These are phyloP conservation scores for Malurus splendens DNA, from an alignment of 2,797 vertebrate species.

Conservation along the genomic window DNA sequence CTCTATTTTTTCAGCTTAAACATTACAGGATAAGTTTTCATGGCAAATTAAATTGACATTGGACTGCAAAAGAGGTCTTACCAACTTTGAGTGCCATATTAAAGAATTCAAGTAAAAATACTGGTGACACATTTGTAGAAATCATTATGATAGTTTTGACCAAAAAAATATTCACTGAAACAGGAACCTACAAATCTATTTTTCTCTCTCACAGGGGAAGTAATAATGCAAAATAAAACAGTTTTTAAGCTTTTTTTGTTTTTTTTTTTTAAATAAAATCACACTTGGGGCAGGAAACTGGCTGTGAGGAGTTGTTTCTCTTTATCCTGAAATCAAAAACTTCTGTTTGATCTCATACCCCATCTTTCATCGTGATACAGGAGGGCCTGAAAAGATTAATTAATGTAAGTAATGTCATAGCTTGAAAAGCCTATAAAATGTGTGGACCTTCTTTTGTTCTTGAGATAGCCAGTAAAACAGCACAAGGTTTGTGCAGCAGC, in stretches of 20 bases:
- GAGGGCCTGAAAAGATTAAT: background rate
- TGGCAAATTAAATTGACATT: background rate
- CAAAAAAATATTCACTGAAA: background rate
- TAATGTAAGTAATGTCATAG: background rate
- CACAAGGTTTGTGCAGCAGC: background rate
- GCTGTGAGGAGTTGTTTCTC: constrained; percentile 3
- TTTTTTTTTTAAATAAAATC: background rate
- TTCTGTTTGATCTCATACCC: background rate
- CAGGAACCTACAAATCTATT: background rate
- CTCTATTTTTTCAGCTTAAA: background rate
- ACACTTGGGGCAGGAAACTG: background rate
- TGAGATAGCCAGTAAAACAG: constrained; percentile 6
- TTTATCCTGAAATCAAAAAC: constrained; percentile 60
- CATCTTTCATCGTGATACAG: background rate
- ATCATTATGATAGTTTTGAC: background rate
- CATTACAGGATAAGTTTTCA: background rate
- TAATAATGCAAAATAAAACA: background rate
- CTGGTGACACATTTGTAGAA: background rate
- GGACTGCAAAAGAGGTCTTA: background rate
- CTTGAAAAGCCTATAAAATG: background rate
- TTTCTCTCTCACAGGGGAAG: background rate
- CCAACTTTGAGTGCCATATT: background rate
- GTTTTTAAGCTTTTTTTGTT: background rate
- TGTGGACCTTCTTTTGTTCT: background rate
- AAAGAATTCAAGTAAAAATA: background rate